Evolutionary conservation across 2,888 invertebrate genomes (phyloP).

Genomic region (Steromphala cineraria): DNA sequence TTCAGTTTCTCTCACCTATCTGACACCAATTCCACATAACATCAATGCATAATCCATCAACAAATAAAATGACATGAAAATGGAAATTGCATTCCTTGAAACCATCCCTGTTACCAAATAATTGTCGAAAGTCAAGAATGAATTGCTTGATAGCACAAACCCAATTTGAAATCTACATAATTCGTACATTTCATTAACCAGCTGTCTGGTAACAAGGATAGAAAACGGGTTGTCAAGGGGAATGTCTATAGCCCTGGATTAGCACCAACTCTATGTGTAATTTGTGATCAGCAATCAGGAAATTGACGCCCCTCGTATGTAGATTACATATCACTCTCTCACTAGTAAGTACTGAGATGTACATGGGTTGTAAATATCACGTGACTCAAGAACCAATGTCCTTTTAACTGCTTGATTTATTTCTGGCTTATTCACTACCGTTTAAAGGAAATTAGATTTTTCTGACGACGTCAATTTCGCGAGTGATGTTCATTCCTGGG

Average conservation of each 20-base stretch:
- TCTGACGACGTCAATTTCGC: too few relatives aligned
- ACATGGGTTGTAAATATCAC: not conserved
- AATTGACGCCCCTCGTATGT: not conserved
- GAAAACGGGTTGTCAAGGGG: not conserved
- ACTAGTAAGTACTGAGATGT: not conserved
- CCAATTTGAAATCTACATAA: not conserved
- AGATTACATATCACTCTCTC: not conserved
- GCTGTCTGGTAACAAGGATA: not conserved
- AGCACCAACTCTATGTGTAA: not conserved
- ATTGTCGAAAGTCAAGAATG: not conserved
- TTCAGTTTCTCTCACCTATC: too few relatives aligned
- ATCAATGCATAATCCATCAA: too few relatives aligned
- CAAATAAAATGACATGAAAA: too few relatives aligned
- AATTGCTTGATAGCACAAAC: not conserved
- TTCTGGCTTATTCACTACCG: too few relatives aligned
- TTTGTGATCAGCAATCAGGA: not conserved
- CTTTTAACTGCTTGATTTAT: not conserved
- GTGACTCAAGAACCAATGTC: not conserved
- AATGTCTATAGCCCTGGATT: not conserved
- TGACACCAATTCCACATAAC: too few relatives aligned
- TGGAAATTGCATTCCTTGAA: too few relatives aligned
- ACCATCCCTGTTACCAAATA: not conserved
- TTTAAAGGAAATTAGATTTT: too few relatives aligned
- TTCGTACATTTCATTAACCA: not conserved
- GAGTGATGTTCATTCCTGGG: too few relatives aligned